These are phyloP conservation scores for Tapera naevia DNA, from an alignment of 2,797 vertebrate species.

Conservation along the genomic window DNA sequence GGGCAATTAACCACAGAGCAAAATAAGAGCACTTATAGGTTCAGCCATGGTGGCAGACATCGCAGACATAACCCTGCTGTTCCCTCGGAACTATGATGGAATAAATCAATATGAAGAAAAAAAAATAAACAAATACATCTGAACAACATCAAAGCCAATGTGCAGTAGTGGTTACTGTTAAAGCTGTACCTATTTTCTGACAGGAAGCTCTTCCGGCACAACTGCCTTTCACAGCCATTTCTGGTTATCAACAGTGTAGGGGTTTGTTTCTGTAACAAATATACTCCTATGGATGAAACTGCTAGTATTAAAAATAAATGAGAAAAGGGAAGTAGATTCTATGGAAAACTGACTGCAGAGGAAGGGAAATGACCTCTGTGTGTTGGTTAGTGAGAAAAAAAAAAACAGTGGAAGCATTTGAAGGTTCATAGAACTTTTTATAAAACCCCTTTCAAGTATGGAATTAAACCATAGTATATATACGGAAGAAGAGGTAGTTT, in stretches of 20 bases:
- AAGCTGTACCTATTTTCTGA: constrained; percentile 23
- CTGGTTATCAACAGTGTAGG: not conserved
- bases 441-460: constrained; percentile 19
- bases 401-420: not conserved
- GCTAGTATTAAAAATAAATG: constrained; percentile 28
- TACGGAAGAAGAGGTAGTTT: not conserved
- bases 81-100: not conserved
- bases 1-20: not conserved
- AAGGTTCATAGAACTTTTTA: not conserved
- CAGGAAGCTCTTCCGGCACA: constrained; percentile 33
- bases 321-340: constrained; percentile 16
- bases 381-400: constrained; percentile 12
- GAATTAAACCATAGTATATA: not conserved
- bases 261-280: constrained; percentile 36
- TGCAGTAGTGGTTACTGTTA: not conserved
- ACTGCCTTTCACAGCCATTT: not conserved
- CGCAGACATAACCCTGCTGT: not conserved
- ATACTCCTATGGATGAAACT: not conserved
- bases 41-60: not conserved
- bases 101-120: constrained; percentile 18
- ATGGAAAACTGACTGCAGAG: not conserved
- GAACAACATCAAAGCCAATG: constrained; percentile 3
- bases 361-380: constrained; percentile 26
- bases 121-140: not conserved
- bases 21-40: not conserved